phyloP scores from a whole-genome alignment of 2,888 invertebrate genomes.

The Lordiphosa andalusiaca region DNA sequence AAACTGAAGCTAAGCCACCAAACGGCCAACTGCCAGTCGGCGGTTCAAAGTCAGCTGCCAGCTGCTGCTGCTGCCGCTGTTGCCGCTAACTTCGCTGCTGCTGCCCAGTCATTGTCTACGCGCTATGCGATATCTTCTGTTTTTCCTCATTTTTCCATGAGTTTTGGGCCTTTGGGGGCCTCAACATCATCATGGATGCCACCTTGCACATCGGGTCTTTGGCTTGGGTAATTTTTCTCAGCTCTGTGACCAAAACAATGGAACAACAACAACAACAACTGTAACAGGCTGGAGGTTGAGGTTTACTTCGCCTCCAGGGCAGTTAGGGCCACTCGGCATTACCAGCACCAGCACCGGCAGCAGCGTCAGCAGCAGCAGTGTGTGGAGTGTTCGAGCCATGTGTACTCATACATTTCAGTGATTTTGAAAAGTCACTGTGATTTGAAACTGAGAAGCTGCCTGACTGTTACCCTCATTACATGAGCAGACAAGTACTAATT shows the following conservation, averaged over 20 bases:
- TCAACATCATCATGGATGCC: constrained; percentile 37
- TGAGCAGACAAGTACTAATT: not conserved
- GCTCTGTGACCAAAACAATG: constrained; percentile 66
- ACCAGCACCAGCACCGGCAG: constrained; percentile 3
- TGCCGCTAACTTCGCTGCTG: constrained; percentile 9
- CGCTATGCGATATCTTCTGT: constrained; percentile 39
- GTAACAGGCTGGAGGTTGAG: constrained; percentile 26
- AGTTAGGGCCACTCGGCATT: too few species aligned
- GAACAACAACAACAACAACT: constrained; percentile 39
- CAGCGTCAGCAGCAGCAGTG: constrained; percentile 10
- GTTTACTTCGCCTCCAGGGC: constrained; percentile 15
- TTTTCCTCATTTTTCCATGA: constrained; percentile 72
- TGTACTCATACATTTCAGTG: constrained; percentile 23
- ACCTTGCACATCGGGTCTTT: constrained; percentile 71
- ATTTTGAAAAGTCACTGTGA: constrained; percentile 34
- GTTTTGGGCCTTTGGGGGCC: constrained; percentile 49
- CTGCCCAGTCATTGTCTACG: constrained; percentile 62
- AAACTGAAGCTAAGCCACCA: constrained; percentile 42
- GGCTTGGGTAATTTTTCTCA: constrained; percentile 69
- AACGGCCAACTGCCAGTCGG: constrained; percentile 39
- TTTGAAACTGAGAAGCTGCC: constrained; percentile 24
- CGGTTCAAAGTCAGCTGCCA: constrained; percentile 53
- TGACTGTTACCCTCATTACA: not conserved
- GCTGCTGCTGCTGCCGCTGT: constrained; percentile 24
- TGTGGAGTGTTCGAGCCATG: constrained; percentile 6